phyloP scores from a whole-genome alignment of 64 coral and sea anemone species.

The Pocillopora damicornis region DNA sequence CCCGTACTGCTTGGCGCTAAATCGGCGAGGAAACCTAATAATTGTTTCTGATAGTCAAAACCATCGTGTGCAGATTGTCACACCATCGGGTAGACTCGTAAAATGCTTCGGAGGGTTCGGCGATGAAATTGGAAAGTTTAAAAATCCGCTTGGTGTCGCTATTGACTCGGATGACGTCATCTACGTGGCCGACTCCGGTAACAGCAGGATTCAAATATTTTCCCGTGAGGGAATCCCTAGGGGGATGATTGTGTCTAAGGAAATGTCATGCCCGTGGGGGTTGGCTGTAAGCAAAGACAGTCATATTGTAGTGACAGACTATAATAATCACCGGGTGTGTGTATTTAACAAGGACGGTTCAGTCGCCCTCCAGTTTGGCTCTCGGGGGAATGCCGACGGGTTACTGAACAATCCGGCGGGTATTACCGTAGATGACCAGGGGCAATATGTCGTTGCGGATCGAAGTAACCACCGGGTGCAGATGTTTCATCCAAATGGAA shows the following conservation, averaged over 20 bases:
- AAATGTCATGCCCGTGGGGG: slow-evolving; percentile 62
- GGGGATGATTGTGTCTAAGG: slow-evolving; percentile 38
- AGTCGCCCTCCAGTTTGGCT: slow-evolving; percentile 48
- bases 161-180: slow-evolving; percentile 39
- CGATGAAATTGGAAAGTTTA: slow-evolving; percentile 40
- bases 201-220: slow-evolving; percentile 71
- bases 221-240: slow-evolving; percentile 44
- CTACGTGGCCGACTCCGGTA: slow-evolving; percentile 71
- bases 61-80: slow-evolving; percentile 61
- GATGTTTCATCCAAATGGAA: slow-evolving; percentile 75
- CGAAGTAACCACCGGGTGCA: slow-evolving; percentile 75
- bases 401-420: slow-evolving; percentile 73
- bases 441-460: slow-evolving; percentile 61
- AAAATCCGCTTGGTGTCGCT: slow-evolving; percentile 65
- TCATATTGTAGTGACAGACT: slow-evolving; percentile 65
- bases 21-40: slow-evolving; percentile 24
- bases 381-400: slow-evolving; percentile 48
- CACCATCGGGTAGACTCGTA: slow-evolving; percentile 38
- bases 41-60: slow-evolving; percentile 75
- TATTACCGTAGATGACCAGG: slow-evolving; percentile 64
- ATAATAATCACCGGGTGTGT: slow-evolving; percentile 62
- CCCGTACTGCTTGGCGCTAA: slow-evolving; percentile 56
- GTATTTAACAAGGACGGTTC: slow-evolving; percentile 55
- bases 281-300: slow-evolving; percentile 28
- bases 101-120: slow-evolving; percentile 57